Evolutionary conservation across 2,888 invertebrate species (phyloP).

Genomic region (Ferdinandea cuprea): DNA sequence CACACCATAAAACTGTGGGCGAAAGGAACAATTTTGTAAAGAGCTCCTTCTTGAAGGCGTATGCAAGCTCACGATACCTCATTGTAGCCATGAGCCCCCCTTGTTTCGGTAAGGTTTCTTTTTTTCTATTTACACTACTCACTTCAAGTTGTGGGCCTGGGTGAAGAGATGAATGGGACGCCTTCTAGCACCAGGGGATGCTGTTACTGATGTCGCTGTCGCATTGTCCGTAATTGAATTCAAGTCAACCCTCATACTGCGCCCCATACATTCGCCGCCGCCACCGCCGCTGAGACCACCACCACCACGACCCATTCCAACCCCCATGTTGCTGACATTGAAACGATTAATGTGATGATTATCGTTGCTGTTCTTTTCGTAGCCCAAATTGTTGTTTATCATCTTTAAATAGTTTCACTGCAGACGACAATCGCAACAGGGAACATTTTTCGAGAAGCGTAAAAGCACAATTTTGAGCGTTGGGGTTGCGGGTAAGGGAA

Average conservation of each 20-base stretch:
- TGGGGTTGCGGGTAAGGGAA: conserved; percentile 42
- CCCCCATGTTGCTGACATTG: conserved; percentile 57
- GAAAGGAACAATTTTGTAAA: conserved; percentile 33
- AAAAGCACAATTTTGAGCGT: conserved; percentile 63
- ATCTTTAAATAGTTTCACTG: conserved; percentile 76
- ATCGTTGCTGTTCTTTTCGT: conserved; percentile 80
- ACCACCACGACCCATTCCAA: conserved; percentile 49
- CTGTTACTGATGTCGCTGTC: conserved; percentile 70
- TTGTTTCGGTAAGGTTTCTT: neutral
- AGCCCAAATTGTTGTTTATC: conserved; percentile 82
- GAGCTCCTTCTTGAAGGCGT: conserved; percentile 15
- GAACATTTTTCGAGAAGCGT: conserved; percentile 39
- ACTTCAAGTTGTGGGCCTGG: conserved; percentile 81
- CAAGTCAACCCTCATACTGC: conserved; percentile 68
- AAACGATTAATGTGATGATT: conserved; percentile 77
- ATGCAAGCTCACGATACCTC: conserved; percentile 2
- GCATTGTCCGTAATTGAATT: conserved; percentile 73
- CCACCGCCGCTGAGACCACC: conserved; percentile 14
- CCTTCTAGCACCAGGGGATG: conserved; percentile 76
- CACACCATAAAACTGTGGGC: conserved; percentile 6
- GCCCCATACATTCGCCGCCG: conserved; percentile 34
- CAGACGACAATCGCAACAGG: conserved; percentile 21
- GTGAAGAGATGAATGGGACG: conserved; percentile 80
- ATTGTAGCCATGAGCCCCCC: neutral
- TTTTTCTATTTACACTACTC: conserved; percentile 76